Base-by-base conservation (phyloP, 2,888 invertebrate species). In the Bembecia ichneumoniformis region DNA sequence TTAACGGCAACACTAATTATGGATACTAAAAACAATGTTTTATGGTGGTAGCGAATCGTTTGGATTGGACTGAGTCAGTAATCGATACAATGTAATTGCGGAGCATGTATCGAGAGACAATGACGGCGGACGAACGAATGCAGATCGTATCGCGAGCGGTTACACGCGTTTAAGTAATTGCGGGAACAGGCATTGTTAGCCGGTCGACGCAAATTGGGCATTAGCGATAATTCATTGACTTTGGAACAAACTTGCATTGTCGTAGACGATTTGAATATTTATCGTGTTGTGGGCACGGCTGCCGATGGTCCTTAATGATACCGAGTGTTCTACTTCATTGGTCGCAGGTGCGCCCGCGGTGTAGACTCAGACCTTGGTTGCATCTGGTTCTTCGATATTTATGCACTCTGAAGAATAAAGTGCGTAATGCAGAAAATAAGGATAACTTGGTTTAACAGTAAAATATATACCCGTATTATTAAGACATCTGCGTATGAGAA, bases 151-250 rank as follows among this genome's bases (percentile, higher is more conserved):
- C 86, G 72, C 68, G 71, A 70, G 73, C 73, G 78, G 80, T 82
- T 83, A 86, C 84, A 83, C 74, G 80, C 80, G 80, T 87, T 87
- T 84, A 84, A 84, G 83, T 87, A 86, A 87, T 87, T 84, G 82
- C 83, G 86, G 83, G 84, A 86, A 84, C 82, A 62, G 76, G 77
- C 78, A 87, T 87, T 87, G 87, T 87, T 83, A 81, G 69, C 78
- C 74, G 71, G 71, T 73, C 73, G 82, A 82, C 83, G 80, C 86
- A 86, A 86, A 86, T 86, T 86, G 84, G 82, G 86, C 82, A 84
- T 87, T 86, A 82, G 80, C 80, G 65, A 84, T 87, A 87, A 86
- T 86, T 82, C 86, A 87, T 86, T 77, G 82, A 73, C 71, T 81
- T 82, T 81, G 72, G 77, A 80, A 82, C 78, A 77, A 82, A 77